Evolutionary conservation across 2,113 vertebrate species (phyloP).

Genomic region (Labeo catla): DNA sequence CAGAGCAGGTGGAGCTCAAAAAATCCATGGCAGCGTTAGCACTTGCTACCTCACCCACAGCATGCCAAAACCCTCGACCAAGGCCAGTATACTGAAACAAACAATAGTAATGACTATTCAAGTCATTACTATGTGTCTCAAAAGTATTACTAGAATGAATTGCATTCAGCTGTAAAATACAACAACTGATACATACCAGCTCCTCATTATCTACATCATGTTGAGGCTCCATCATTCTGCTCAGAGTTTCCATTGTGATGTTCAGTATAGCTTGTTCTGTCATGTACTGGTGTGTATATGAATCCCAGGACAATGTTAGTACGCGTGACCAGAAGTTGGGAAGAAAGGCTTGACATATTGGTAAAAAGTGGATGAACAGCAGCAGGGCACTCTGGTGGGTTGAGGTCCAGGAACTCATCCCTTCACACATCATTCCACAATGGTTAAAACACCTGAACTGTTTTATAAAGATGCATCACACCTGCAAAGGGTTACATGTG

Average conservation of each 20-base stretch:
- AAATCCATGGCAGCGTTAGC: conserved; percentile 86
- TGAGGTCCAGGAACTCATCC: not conserved
- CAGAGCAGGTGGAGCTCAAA: conserved; percentile 69
- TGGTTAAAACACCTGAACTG: not conserved
- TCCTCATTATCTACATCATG: conserved; percentile 41
- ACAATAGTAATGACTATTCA: conserved; percentile 29
- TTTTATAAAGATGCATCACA: conserved; percentile 1
- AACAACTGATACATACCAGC: conserved; percentile 57
- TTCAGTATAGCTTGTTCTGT: conserved; percentile 81
- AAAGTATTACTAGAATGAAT: not conserved
- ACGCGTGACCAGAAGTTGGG: conserved; percentile 84
- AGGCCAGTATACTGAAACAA: conserved; percentile 64
- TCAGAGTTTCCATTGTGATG: conserved; percentile 75
- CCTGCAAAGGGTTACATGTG: not conserved
- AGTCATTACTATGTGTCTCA: not conserved
- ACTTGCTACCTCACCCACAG: conserved; percentile 79
- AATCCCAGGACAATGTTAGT: conserved; percentile 79
- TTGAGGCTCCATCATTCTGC: conserved; percentile 24
- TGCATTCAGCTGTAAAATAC: not conserved
- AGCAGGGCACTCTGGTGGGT: conserved; percentile 50
- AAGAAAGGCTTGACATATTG: conserved; percentile 75
- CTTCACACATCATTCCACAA: conserved; percentile 29
- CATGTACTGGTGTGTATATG: conserved; percentile 84
- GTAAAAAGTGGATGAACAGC: conserved; percentile 62
- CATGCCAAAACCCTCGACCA: conserved; percentile 79